Evolutionary conservation across 1,140 invertebrate species (phyloP).

Genomic region (Mya arenaria): DNA sequence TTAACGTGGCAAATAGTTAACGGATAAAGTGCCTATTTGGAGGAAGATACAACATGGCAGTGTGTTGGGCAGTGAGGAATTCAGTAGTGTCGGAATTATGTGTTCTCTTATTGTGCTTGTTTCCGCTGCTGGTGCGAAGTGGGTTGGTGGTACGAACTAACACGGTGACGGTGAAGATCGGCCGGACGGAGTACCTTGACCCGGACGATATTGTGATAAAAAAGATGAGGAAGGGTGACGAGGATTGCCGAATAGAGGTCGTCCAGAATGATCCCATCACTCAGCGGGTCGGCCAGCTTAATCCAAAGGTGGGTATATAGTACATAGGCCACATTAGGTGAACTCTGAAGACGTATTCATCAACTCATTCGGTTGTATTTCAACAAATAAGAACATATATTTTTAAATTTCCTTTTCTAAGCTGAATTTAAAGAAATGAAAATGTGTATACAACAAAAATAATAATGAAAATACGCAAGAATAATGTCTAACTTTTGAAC

Average conservation of each 20-base stretch:
- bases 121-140: background rate
- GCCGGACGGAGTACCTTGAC: conserved; percentile 71
- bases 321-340: background rate
- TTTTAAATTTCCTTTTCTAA: too few relatives aligned
- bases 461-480: too few relatives aligned
- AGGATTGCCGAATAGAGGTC: conserved; percentile 74
- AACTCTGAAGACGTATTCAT: background rate
- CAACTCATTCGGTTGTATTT: too few relatives aligned
- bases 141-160: conserved; percentile 46
- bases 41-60: background rate
- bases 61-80: background rate
- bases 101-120: background rate
- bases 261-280: conserved; percentile 76
- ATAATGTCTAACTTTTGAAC: too few relatives aligned
- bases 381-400: too few relatives aligned
- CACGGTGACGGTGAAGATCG: conserved; percentile 68
- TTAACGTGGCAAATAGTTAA: conserved; percentile 16
- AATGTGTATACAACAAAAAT: too few relatives aligned
- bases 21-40: background rate
- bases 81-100: too few relatives aligned
- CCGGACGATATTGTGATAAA: conserved; percentile 71
- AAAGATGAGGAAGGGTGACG: conserved; percentile 52
- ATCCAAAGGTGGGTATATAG: conserved; percentile 74
- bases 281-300: conserved; percentile 72
- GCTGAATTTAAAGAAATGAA: too few relatives aligned